phyloP scores from a whole-genome alignment of 1,140 invertebrate species.

The Oryzaephilus surinamensis region DNA sequence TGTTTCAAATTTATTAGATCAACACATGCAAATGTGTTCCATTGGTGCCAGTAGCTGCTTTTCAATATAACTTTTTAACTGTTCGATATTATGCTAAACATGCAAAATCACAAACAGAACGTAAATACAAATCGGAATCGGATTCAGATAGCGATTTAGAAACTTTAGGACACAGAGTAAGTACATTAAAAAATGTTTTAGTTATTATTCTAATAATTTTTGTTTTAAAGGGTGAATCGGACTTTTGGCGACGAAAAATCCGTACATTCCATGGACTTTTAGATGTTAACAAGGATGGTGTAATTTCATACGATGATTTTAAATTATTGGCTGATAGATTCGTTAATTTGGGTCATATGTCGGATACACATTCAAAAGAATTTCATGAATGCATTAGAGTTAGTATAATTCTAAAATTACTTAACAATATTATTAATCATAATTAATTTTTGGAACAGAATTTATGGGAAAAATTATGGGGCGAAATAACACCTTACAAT shows the following conservation, averaged over 20 bases:
- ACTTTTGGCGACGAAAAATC: constrained; percentile 85
- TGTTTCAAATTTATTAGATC: too few species aligned
- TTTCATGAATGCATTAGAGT: constrained; percentile 57
- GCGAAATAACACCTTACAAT: constrained; percentile 70
- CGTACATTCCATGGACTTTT: constrained; percentile 68
- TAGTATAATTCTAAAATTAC: constrained; percentile 13
- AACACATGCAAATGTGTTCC: too few species aligned
- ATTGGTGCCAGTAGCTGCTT: too few species aligned
- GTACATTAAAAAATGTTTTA: constrained; percentile 2
- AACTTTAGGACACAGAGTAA: constrained; percentile 27
- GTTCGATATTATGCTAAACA: too few species aligned
- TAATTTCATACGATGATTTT: constrained; percentile 72
- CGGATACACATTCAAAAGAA: constrained; percentile 48
- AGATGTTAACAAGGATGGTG: constrained; percentile 76
- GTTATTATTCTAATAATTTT: constrained; percentile 2
- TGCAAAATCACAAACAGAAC: too few species aligned
- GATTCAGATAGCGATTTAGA: constrained; percentile 30
- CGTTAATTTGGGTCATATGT: constrained; percentile 58
- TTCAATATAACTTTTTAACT: too few species aligned
- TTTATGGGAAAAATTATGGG: constrained; percentile 73
- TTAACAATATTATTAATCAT: constrained; percentile 6
- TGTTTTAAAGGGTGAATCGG: constrained; percentile 53
- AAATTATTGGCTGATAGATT: constrained; percentile 60
- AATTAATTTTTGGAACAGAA: constrained; percentile 40
- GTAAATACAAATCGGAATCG: too few species aligned